These are phyloP conservation scores for Thryonomys swinderianus DNA, from an alignment of 2,113 vertebrate species.

Conservation along the genomic window DNA sequence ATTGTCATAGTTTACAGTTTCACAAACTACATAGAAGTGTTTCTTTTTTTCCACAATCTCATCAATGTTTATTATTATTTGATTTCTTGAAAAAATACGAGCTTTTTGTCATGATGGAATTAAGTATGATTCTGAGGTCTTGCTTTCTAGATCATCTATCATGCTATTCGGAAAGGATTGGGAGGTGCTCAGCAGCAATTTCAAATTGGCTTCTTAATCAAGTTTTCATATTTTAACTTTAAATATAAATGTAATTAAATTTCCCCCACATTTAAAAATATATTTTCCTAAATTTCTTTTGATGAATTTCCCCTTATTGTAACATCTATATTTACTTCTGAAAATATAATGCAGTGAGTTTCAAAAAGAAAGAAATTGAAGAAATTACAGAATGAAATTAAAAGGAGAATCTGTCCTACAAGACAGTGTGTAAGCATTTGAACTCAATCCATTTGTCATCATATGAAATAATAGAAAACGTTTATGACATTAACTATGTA, in stretches of 20 bases:
- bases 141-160: neutral
- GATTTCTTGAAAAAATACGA: neutral
- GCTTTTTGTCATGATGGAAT: neutral
- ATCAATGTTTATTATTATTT: neutral
- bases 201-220: neutral
- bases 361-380: neutral
- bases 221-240: neutral
- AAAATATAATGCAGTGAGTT: neutral
- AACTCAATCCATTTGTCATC: slow-evolving; percentile 3
- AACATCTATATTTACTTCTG: neutral
- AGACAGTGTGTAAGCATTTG: neutral
- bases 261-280: neutral
- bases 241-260: neutral
- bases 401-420: neutral
- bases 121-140: neutral
- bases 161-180: neutral
- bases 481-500: neutral
- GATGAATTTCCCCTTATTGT: neutral
- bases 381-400: neutral
- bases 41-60: neutral
- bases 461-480: neutral
- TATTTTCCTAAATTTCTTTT: neutral
- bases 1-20: neutral
- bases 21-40: neutral
- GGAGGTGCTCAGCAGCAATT: neutral